Percentiles rank a stretch among this genome's conserved stretches.
Evolutionary conservation across 2,888 invertebrate genomes (phyloP).

Genomic region (Fissipunctia ypsillon): DNA sequence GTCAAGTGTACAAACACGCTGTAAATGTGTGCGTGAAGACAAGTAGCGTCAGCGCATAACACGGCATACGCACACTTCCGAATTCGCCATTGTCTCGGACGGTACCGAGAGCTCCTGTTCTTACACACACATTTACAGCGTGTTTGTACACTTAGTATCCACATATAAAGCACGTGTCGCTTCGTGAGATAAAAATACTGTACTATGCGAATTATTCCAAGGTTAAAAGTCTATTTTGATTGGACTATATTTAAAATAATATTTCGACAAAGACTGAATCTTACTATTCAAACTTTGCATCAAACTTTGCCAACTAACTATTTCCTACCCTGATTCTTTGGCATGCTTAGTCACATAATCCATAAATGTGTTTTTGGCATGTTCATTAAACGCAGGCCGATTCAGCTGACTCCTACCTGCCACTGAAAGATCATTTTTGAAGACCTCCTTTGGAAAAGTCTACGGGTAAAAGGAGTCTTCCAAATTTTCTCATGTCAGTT

Average conservation of each 20-base stretch:
- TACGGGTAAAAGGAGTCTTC: neutral
- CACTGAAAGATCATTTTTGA: neutral
- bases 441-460: conserved; percentile 3
- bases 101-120: too few relatives aligned
- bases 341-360: conserved; percentile 1
- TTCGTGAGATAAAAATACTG: too few relatives aligned
- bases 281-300: neutral
- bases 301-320: neutral
- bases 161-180: too few relatives aligned
- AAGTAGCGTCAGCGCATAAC: too few relatives aligned
- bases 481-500: conserved; percentile 9
- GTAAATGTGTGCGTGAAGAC: too few relatives aligned
- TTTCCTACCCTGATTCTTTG: neutral
- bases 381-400: neutral
- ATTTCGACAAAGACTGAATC: neutral
- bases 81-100: too few relatives aligned
- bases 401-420: too few relatives aligned
- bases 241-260: neutral
- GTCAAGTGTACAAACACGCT: too few relatives aligned
- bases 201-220: neutral
- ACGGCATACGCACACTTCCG: too few relatives aligned
- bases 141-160: too few relatives aligned
- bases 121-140: too few relatives aligned
- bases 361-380: neutral
- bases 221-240: neutral